phyloP scores from a whole-genome alignment of 2,888 invertebrate species.

The Nephrotoma guestfalica region DNA sequence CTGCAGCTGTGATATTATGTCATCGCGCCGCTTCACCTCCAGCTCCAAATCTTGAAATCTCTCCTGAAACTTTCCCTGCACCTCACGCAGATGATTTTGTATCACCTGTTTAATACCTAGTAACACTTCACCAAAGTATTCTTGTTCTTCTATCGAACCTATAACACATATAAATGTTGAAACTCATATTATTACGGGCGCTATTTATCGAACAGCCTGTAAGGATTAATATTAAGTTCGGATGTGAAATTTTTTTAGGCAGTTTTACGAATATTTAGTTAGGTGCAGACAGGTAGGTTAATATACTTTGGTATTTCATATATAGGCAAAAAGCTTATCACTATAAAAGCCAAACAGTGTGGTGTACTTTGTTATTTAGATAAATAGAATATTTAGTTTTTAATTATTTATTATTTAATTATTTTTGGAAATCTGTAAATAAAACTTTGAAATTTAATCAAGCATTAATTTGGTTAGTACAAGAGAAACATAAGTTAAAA shows the following conservation, averaged over 20 bases:
- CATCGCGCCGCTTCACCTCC: constrained; percentile 67
- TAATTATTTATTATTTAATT: neutral
- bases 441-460: neutral
- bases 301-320: neutral
- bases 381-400: neutral
- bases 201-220: neutral
- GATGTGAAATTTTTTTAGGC: neutral
- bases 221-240: neutral
- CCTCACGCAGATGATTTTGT: constrained; percentile 54
- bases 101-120: constrained; percentile 69
- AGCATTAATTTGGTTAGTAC: neutral
- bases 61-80: constrained; percentile 55
- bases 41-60: constrained; percentile 62
- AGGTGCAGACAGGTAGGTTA: neutral
- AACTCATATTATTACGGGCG: neutral
- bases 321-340: neutral
- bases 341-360: neutral
- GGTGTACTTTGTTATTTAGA: neutral
- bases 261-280: neutral
- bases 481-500: neutral
- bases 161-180: constrained; percentile 16
- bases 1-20: constrained; percentile 64
- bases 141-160: constrained; percentile 59
- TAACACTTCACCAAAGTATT: constrained; percentile 66
- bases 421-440: neutral